phyloP scores from a whole-genome alignment of 2,888 invertebrate species.

The Willowsia nigromaculata region DNA sequence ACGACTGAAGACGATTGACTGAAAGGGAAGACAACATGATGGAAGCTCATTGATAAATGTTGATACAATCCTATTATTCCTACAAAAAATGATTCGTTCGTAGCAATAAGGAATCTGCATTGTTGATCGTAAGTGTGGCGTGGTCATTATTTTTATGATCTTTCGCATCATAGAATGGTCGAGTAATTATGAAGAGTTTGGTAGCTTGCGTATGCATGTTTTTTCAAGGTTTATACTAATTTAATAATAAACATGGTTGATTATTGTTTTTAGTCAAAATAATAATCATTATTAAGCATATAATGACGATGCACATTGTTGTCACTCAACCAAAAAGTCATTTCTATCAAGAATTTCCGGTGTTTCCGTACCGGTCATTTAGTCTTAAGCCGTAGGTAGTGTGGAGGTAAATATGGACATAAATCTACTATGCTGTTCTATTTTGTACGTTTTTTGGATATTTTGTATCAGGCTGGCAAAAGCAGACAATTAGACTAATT shows the following conservation, averaged over 20 bases:
- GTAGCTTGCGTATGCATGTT: neutral
- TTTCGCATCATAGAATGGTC: neutral
- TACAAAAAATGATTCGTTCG: too few species aligned
- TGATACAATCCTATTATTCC: too few species aligned
- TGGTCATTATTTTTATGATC: neutral
- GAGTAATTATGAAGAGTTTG: neutral
- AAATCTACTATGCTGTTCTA: too few species aligned
- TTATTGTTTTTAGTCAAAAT: neutral
- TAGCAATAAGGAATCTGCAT: neutral
- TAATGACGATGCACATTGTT: neutral
- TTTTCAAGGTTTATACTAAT: constrained; percentile 12
- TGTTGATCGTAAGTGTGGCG: neutral
- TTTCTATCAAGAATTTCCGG: neutral
- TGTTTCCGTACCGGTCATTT: neutral
- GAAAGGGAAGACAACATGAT: neutral
- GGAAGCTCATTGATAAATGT: neutral
- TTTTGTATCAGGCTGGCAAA: too few species aligned
- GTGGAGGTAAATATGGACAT: too few species aligned
- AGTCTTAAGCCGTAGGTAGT: too few species aligned
- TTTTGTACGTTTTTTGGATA: too few species aligned
- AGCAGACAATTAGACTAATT: too few species aligned
- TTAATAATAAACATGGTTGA: neutral
- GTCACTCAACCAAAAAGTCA: neutral
- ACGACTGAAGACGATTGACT: neutral
- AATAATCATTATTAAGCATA: neutral